Base-by-base conservation (phyloP, 2,797 vertebrate species). In the Numenius phaeopus region DNA sequence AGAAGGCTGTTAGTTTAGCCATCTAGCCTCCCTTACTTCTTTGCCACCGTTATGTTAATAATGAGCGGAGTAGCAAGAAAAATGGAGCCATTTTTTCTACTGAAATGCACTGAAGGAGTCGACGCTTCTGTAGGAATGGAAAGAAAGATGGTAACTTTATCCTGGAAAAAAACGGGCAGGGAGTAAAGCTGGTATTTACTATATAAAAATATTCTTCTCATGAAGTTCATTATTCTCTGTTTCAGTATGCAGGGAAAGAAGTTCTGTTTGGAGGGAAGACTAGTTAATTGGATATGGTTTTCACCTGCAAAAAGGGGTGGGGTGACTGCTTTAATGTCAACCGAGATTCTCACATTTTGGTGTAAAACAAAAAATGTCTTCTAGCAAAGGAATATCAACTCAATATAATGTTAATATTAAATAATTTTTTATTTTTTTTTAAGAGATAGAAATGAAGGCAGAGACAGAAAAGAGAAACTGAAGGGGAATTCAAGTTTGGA, bases 121-220 rank as follows among this genome's bases (percentile, higher is more conserved):
- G 5, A 55, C 72, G 32, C 15, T 54, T 77, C 47, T 59, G 21
- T 42, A 90, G 66, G 18, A 85, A 72, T 14, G 30, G 58, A 86
- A 88, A 83, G 64, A 86, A 96, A 87, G 39, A 84, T 62, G 16
- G 32, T 64, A 72, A 73, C 66, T 80, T 88, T 89, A 75, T 67
- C 39, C 30, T 50, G 39, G 23, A 7, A 59, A 71, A 89, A 81
- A 67, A 62, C 46, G 14, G n/a, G 2, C 23, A 78, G 15, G n/a
- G 20, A 73, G 2, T 30, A 50, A 69, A 79, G 14, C 23, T 83
- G 55, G 14, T 24, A 73, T 92, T 94, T 92, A 37, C 34, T 92
- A 12, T 40, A 70, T 62, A 70, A 82, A 86, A 81, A 55, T 86
- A 79, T 76, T 86, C 29, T 71, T 87, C 64, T 72, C n/a, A 73